Base-by-base conservation (phyloP, 2,797 vertebrate species). In the Lagocephalus sceleratus region DNA sequence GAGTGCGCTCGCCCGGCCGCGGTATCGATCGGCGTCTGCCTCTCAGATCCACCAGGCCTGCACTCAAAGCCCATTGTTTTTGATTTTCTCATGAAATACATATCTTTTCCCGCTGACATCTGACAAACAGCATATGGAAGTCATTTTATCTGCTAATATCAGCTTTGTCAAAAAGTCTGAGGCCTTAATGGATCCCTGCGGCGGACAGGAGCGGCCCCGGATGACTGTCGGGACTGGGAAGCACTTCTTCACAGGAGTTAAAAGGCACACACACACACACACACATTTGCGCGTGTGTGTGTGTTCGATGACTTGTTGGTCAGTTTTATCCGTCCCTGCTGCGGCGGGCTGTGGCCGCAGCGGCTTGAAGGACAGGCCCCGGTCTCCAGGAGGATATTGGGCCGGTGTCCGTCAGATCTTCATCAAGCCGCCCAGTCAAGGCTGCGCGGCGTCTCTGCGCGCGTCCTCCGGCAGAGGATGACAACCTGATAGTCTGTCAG, bases 41-140 rank as follows among this genome's bases (percentile, higher is more conserved):
- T 87, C 71, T 76, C 74, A 84, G 87, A 35, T 85, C 86, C 42
- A 78, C 87, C 75, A 73, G 69, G 71, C 67, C 76, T 62, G 69
- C 87, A 90, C 93, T 93, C 90, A 87, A 83, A 86, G 87, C 93
- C 90, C 88, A 91, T 94, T 92, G 90, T 92, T 94, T 92, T 92
- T 89, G 85, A 91, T 94, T 94, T 94, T 91, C 82, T 89, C 90
- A 83, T 92, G 91, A 93, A 94, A 94, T 92, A 85, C 88, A 87
- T 91, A 87, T 93, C 90, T 91, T 73, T 88, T 79, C 73, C 82
- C 76, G 62, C 88, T 92, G 92, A 92, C 89, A 93, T 91, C 92
- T 93, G 91, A 92, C 91, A 94, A 93, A 93, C 91, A 93, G 75
- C 91, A 91, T 92, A 88, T 93, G 90, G 83, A 92, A 90, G 91